Conservation (phyloP, 1,140 invertebrate species). For the Temnothorax curvispinosus region DNA sequence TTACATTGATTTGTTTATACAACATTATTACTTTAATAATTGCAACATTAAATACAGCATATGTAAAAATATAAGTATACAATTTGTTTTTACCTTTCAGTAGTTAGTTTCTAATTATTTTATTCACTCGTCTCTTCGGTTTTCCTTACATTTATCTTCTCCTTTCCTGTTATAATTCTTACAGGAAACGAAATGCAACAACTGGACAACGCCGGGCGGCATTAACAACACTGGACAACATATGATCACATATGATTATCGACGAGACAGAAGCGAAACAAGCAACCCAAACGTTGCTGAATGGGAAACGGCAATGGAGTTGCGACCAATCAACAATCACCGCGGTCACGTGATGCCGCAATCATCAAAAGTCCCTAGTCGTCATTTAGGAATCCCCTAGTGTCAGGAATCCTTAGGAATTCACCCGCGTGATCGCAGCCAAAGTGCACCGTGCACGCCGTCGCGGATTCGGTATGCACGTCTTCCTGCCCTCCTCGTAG, state of each 20-base stretch:
- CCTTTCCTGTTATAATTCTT: background rate
- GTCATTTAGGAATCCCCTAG: no score
- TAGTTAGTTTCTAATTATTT: background rate
- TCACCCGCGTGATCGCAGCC: background rate
- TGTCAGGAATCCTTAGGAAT: background rate
- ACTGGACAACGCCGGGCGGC: no score
- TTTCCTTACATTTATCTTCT: background rate
- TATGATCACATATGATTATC: background rate
- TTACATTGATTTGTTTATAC: background rate
- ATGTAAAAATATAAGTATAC: background rate
- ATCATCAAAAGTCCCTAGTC: background rate
- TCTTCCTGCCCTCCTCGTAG: background rate
- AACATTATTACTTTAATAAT: background rate
- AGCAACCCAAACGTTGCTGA: background rate
- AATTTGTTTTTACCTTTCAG: background rate
- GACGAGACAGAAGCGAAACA: background rate
- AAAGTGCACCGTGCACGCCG: background rate
- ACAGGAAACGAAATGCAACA: background rate
- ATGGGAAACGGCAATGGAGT: no score
- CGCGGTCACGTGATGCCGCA: no score
- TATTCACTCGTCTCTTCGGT: background rate
- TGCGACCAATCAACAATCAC: no score
- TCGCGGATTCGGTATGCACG: slow-evolving; percentile 9
- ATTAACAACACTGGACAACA: background rate
- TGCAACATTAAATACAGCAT: background rate